Conservation (phyloP, 2,797 vertebrate species). For the Halcyon leucocephala region DNA sequence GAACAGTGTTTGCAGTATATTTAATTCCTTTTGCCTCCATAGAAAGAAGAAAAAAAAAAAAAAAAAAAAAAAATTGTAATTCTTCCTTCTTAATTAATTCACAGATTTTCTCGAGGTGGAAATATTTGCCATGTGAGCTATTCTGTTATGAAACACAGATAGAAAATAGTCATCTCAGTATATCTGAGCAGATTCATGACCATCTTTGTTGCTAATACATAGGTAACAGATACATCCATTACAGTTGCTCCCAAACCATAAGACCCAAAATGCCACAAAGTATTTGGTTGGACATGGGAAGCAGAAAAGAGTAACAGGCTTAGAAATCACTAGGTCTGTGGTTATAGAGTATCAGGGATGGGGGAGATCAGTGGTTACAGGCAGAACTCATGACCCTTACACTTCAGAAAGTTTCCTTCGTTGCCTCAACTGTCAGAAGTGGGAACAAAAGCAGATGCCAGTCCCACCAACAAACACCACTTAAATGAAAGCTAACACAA, state of each 20-base stretch:
- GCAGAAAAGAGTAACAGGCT: not conserved
- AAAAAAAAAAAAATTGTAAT: not conserved
- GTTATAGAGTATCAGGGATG: not conserved
- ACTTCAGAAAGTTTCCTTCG: not conserved
- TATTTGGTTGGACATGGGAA: not conserved
- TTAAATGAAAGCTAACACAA: not conserved
- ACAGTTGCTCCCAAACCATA: not conserved
- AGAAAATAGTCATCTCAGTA: not conserved
- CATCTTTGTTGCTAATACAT: not conserved
- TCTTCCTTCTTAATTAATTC: not conserved
- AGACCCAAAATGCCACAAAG: not conserved
- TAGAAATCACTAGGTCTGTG: not conserved
- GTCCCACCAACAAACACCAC: not conserved
- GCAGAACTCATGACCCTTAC: not conserved
- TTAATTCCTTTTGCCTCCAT: not conserved
- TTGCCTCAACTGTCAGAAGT: not conserved
- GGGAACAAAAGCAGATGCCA: not conserved
- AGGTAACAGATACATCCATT: not conserved
- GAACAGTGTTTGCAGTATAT: not conserved
- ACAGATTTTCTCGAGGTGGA: not conserved
- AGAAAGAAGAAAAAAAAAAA: not conserved
- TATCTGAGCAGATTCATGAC: not conserved
- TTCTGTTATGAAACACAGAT: not conserved
- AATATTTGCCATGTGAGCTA: not conserved
- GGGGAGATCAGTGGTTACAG: not conserved